Conservation (phyloP, 2,888 invertebrate species). For the Drosophila quinaria region DNA sequence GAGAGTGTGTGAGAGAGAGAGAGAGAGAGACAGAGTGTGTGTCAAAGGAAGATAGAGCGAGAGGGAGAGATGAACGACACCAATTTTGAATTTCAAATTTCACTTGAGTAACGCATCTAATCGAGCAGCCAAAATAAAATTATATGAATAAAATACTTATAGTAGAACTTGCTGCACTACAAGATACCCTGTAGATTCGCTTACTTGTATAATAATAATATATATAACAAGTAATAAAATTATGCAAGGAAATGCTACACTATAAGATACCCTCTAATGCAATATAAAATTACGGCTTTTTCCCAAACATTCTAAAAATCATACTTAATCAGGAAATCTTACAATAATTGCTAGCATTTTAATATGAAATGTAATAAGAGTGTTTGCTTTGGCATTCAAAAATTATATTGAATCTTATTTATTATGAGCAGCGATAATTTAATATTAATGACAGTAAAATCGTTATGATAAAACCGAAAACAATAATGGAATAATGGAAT, state of each 20-base stretch:
- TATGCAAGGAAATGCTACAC: background rate
- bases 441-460: no score
- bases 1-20: background rate
- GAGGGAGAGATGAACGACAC: background rate
- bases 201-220: no score
- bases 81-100: slow-evolving; percentile 34
- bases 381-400: no score
- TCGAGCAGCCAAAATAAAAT: background rate
- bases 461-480: no score
- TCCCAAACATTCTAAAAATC: background rate
- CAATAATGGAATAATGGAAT: no score
- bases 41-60: background rate
- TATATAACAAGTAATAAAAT: no score
- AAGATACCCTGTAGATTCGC: background rate
- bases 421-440: no score
- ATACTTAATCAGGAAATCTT: background rate
- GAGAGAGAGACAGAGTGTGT: background rate
- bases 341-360: background rate
- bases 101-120: slow-evolving; percentile 45
- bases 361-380: no score
- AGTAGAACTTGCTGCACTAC: background rate
- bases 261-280: background rate
- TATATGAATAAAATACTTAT: background rate
- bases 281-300: background rate
- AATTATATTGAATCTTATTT: no score